Conservation (phyloP, 2,797 vertebrate species). For the Crypturellus tataupa region DNA sequence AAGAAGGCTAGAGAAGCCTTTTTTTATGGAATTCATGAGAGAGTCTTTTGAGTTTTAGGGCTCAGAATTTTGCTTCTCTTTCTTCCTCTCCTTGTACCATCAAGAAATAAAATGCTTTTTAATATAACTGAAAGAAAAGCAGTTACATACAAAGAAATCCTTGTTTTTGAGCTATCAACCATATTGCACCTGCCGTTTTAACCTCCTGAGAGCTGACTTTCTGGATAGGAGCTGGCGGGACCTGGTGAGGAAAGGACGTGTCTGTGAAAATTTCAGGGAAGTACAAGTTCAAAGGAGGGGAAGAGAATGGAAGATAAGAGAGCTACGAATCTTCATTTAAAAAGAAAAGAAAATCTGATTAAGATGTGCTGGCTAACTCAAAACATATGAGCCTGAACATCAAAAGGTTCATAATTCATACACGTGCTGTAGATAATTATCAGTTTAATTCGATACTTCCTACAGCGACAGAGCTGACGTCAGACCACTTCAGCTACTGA, state of each 20-base stretch:
- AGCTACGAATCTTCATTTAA: conserved; percentile 38
- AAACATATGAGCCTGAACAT: conserved; percentile 62
- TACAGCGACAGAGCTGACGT: conserved; percentile 58
- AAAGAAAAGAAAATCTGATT: conserved; percentile 67
- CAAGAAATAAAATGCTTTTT: not conserved
- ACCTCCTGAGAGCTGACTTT: conserved; percentile 11
- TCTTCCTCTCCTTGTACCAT: not conserved
- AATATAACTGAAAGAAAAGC: not conserved
- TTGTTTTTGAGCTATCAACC: not conserved
- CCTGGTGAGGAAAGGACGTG: not conserved
- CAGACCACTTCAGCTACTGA: not conserved
- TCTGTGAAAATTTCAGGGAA: conserved; percentile 14
- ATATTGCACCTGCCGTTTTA: not conserved
- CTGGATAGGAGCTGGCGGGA: not conserved
- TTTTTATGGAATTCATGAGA: not conserved
- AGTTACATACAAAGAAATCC: not conserved
- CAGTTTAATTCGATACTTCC: conserved; percentile 73
- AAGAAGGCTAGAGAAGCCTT: not conserved
- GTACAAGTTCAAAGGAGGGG: conserved; percentile 53
- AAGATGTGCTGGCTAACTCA: conserved; percentile 70
- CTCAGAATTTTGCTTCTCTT: not conserved
- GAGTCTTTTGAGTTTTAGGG: not conserved
- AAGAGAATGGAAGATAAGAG: conserved; percentile 55
- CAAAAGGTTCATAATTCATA: conserved; percentile 51
- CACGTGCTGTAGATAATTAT: conserved; percentile 74